A percentile compares a stretch with the other conserved stretches of the same genome.
Conservation (phyloP, 2,888 invertebrate species). For the Polietes domitor region DNA sequence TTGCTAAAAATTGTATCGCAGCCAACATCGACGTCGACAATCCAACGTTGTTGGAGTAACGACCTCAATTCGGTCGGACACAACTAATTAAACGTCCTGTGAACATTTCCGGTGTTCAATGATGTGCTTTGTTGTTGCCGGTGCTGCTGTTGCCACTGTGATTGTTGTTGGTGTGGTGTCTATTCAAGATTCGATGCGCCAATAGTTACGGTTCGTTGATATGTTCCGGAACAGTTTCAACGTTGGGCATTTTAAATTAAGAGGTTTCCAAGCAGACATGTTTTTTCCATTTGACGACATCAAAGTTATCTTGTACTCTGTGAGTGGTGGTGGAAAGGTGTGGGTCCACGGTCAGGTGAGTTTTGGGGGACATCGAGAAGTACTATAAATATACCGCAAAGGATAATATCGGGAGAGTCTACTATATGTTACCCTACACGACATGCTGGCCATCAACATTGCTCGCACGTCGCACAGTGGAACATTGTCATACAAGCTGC, state of each 20-base stretch:
- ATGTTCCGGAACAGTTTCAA: constrained; percentile 24
- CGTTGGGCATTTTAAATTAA: constrained; percentile 33
- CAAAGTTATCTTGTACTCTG: background rate
- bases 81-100: constrained; percentile 7
- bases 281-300: constrained; percentile 19
- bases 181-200: background rate
- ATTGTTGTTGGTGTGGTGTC: background rate
- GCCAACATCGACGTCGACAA: background rate
- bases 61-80: background rate
- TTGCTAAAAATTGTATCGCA: background rate
- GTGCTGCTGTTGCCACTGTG: constrained; percentile 1
- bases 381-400: too few relatives aligned
- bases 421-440: too few relatives aligned
- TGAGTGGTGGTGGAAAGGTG: background rate
- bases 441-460: too few relatives aligned
- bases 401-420: too few relatives aligned
- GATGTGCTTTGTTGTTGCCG: constrained; percentile 4
- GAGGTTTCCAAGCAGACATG: constrained; percentile 35
- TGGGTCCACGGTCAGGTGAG: background rate
- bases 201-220: constrained; percentile 56
- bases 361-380: too few relatives aligned
- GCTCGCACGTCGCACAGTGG: too few relatives aligned
- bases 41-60: constrained; percentile 1
- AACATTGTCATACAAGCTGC: too few relatives aligned
- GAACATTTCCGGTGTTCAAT: background rate